phyloP scores from a whole-genome alignment of 2,888 invertebrate genomes.

The Lycaena phlaeas region DNA sequence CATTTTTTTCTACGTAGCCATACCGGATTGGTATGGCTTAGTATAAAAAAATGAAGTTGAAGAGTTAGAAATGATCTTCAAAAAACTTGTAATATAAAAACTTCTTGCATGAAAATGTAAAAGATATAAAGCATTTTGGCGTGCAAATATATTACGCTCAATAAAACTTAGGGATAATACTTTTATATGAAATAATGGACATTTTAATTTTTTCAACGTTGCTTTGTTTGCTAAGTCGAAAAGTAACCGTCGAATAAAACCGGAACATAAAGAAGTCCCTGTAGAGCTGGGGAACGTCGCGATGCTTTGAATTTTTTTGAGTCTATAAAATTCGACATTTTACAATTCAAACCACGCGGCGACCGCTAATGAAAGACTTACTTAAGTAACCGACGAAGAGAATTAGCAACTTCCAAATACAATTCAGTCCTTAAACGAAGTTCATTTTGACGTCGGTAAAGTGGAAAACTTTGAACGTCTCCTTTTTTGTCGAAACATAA shows the following conservation, averaged over 20 bases:
- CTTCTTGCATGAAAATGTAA: too few relatives aligned
- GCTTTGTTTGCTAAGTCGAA: slow-evolving; percentile 13
- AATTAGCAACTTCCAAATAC: slow-evolving; percentile 69
- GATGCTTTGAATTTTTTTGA: slow-evolving; percentile 44
- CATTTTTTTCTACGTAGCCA: too few relatives aligned
- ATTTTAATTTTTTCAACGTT: background rate
- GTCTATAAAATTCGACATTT: slow-evolving; percentile 39
- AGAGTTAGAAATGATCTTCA: too few relatives aligned
- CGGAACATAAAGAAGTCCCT: too few relatives aligned
- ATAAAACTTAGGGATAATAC: slow-evolving; percentile 5
- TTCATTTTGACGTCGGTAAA: slow-evolving; percentile 60
- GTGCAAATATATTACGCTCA: too few relatives aligned
- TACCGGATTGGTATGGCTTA: too few relatives aligned
- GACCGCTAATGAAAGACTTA: slow-evolving; percentile 67
- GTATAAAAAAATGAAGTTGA: too few relatives aligned
- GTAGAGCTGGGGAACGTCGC: too few relatives aligned
- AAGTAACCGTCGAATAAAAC: too few relatives aligned
- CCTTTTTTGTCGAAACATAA: slow-evolving; percentile 42
- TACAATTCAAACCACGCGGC: slow-evolving; percentile 61
- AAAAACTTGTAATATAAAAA: too few relatives aligned
- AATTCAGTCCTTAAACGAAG: slow-evolving; percentile 62
- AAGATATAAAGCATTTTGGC: too few relatives aligned
- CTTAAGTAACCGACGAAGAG: slow-evolving; percentile 60
- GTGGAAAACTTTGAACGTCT: slow-evolving; percentile 55
- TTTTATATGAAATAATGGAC: background rate